Evolutionary conservation across 2,888 invertebrate genomes (phyloP), one percentile per base, ranked within the genome.

Genomic region (Calameuta idolon): DNA sequence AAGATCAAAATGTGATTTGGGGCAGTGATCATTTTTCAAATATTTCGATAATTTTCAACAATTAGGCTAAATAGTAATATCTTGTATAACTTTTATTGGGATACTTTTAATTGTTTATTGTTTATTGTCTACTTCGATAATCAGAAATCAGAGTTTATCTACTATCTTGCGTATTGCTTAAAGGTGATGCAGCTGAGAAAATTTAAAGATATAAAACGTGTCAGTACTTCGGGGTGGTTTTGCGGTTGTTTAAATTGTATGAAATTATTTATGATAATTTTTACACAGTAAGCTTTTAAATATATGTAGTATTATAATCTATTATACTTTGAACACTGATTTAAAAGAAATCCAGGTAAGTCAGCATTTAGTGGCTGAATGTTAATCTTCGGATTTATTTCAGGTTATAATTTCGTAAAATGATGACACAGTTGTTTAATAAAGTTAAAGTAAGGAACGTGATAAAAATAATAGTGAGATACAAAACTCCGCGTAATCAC

Each of bases 401-500:
- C 55, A 55, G 55, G 55, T 55, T 55, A 55, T 55, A 55, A 55
- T 23, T 23, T 55, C 1, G 55, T 23, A 76, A 76, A 34, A 83
- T 76, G 82, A 89, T 90, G 88, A 84, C 84, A 78, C 79, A 80
- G 15, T 77, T 89, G 33, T 81, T 87, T 23, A 79, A 83, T 34
- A 85, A 77, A 77, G 34, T 86, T 2, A 84, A 80, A 77, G 34
- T 84, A 4, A 79, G 73, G 31, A 83, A 85, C 23, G 23, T 87
- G 12, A 31, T 83, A 0, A 83, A 79, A 40, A 76, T 85, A 55
- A 83, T 84, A 4, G 82, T 86, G 11, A 88, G 93, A 79, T 92
- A 88, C 83, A 91, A 90, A 80, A 84, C 92, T 75, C 86, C 87
- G 4, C 87, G 89, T 11, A 81, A 89, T 69, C 92, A 92, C 30